Base-by-base conservation (phyloP, 2,113 vertebrate genomes). In the Macquaria australasica region DNA sequence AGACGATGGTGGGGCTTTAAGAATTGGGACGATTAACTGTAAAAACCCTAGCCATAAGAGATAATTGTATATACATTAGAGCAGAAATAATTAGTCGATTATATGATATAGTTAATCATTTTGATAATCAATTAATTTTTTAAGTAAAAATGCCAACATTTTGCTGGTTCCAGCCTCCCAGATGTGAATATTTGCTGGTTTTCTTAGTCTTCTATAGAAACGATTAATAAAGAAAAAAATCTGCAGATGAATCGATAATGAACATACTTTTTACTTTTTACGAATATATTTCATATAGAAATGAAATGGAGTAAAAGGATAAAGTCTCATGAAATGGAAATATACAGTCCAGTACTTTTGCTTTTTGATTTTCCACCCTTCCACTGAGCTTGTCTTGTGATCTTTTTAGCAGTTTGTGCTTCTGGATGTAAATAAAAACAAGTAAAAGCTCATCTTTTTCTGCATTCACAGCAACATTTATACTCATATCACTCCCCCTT, bases 391-490 rank as follows among this genome's bases (percentile, higher is more conserved):
- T 43, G 15, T 41, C 23, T 48, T 31, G 11, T 59, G 39, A 72
- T 68, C 8, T 45, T 71, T 53, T 39, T 37, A 58, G 23, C 37
- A 34, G 28, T 50, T 70, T 73, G 16, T 55, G 15, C 56, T 50
- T 56, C 31, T 43, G 9, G 3, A 20, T 34, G 41, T 59, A 34
- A 78, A 77, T 41, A 37, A 69, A 83, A 79, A 81, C 25, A 34
- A 21, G 1, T 28, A 9, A 12, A 76, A 39, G 6, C 14, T 37
- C 1, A n/a, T 51, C 0, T 75, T 56, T 69, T 28, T 31, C 45
- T 73, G 3, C 62, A 56, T 53, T 68, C 73, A 63, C 21, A 21
- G 59, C 58, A 67, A 25, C 53, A 48, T 63, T 73, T 84, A 51
- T 73, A 39, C 48, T 63, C 45, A 62, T 28, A 71, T 63, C 16